Percentiles rank a stretch among this genome's conserved stretches.
These are phyloP conservation scores for Phortica variegata DNA, from an alignment of 1,140 invertebrate species.

Conservation along the genomic window DNA sequence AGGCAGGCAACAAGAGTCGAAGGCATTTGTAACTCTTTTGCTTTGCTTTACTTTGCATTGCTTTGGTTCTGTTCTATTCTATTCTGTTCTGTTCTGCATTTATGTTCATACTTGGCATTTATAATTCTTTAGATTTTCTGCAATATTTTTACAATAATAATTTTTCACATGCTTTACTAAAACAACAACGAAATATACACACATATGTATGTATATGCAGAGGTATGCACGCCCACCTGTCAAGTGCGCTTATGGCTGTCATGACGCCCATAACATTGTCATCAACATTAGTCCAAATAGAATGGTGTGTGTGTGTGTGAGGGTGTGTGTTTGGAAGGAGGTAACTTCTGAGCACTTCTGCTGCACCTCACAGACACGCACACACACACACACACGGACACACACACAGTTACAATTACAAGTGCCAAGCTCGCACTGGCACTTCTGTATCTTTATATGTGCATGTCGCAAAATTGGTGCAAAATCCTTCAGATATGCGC, in stretches of 20 bases:
- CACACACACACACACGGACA: neutral
- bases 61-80: neutral
- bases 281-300: constrained; percentile 48
- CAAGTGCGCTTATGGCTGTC: constrained; percentile 53
- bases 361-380: neutral
- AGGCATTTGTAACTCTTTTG: too few relatives aligned
- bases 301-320: neutral
- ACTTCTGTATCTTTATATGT: neutral
- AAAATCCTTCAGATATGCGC: constrained; percentile 48
- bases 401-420: neutral
- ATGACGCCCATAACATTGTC: constrained; percentile 54
- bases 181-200: too few relatives aligned
- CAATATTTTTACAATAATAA: constrained; percentile 28
- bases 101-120: constrained; percentile 2
- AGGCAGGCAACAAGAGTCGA: too few relatives aligned
- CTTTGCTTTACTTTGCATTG: too few relatives aligned
- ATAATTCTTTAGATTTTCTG: constrained; percentile 16
- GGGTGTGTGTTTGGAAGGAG: neutral
- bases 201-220: too few relatives aligned
- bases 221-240: constrained; percentile 16
- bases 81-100: neutral
- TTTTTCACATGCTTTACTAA: constrained; percentile 18
- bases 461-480: constrained; percentile 37
- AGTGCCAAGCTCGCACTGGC: neutral
- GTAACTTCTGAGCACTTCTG: constrained; percentile 24